Base-by-base conservation (phyloP, 2,888 invertebrate genomes). In the Erebia aethiops region DNA sequence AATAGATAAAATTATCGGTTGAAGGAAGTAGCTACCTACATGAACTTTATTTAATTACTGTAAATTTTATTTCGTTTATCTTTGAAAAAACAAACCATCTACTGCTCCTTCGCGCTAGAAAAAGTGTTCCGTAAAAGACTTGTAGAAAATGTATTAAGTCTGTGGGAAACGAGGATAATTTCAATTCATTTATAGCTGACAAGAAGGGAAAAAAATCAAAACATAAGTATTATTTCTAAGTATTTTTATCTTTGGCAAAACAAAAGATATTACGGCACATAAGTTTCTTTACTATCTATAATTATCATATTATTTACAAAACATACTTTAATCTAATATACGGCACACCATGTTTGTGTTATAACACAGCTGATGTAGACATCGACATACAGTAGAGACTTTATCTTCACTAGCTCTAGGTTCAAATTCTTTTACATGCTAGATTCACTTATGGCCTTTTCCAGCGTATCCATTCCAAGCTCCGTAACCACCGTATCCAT, bases 401-500 rank as follows among this genome's bases (percentile, higher is more conserved):
- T 54, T 18, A 54, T 54, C 54, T 54, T 54, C 54, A 54, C 18
- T 54, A 10, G 18, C 18, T 54, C 11, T 54, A 18, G 9, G 16
- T 54, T 2, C 18, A 26, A 61, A 64, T n/a, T 64, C 18, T 43
- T 14, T 54, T 11, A 16, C 58, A 51, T 1, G 21, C 11, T n/a
- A 52, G n/a, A 56, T 57, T 18, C 21, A 13, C 68, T 73, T 71
- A 61, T 66, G 72, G 2, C 68, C 68, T 52, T 71, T 73, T 52
- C 68, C 71, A 18, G 13, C 18, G 26, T 73, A 70, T n/a, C 67
- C 70, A 54, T 72, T 71, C 71, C 71, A 51, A 21, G 64, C 65
- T 60, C 84, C 76, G 11, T 46, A 11, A 46, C 75, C 64, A 71
- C 80, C 68, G 75, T 81, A 70, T 76, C 82, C 75, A 76, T 70